phyloP scores from a whole-genome alignment of 2,888 invertebrate species.

The Drosophila ezoana region DNA sequence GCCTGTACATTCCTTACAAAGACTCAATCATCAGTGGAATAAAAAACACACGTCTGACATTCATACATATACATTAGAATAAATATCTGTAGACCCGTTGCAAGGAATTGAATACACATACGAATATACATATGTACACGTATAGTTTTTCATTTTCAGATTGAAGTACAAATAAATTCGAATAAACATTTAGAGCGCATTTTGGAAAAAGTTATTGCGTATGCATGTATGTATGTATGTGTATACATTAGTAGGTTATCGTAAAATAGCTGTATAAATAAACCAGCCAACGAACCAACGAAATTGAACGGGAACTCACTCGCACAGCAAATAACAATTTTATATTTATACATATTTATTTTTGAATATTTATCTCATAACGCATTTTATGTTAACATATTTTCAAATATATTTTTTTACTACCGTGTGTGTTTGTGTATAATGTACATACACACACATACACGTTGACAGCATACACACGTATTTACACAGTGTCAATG shows the following conservation, averaged over 20 bases:
- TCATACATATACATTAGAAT: conserved; percentile 5
- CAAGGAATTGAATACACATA: conserved; percentile 7
- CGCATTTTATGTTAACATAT: conserved; percentile 41
- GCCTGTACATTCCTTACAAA: conserved; percentile 40
- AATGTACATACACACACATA: conserved; percentile 17
- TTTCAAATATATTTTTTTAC: conserved; percentile 21
- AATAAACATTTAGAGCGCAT: conserved; percentile 65
- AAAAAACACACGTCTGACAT: conserved; percentile 1
- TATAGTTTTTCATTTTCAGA: conserved; percentile 1
- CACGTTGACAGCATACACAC: neutral
- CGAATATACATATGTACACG: conserved; percentile 15
- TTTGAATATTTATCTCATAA: conserved; percentile 59
- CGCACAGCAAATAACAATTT: conserved; percentile 70
- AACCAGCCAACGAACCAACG: conserved; percentile 45
- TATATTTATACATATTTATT: conserved; percentile 35
- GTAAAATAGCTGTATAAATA: conserved; percentile 41
- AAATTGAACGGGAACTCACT: conserved; percentile 71
- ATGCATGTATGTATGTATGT: conserved; percentile 11
- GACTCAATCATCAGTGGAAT: conserved; percentile 22
- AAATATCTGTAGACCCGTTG: conserved; percentile 6
- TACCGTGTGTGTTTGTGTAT: conserved; percentile 17
- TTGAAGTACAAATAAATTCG: conserved; percentile 57
- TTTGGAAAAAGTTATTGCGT: conserved; percentile 53
- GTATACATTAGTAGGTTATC: conserved; percentile 33
- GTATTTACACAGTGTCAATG: neutral